Conservation (phyloP, 2,113 vertebrate genomes). For the Lipotes vexillifer region DNA sequence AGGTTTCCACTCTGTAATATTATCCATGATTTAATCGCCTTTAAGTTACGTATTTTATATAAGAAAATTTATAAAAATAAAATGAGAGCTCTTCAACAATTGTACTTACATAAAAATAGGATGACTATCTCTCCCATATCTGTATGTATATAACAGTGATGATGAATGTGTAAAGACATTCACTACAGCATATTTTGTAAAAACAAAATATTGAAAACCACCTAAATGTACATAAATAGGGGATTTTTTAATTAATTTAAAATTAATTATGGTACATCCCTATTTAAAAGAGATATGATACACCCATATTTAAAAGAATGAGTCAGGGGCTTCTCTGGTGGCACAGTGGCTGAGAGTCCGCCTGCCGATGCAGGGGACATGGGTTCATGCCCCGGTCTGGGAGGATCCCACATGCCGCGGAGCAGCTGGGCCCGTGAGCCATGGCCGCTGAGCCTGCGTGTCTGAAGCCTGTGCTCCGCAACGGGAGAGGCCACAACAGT, state of each 20-base stretch:
- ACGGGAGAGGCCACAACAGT: no score
- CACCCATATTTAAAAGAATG: not conserved
- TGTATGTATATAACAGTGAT: not conserved
- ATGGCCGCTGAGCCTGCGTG: no score
- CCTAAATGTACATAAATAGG: not conserved
- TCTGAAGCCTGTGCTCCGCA: no score
- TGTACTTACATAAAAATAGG: not conserved
- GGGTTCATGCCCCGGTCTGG: no score
- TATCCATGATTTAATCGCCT: not conserved
- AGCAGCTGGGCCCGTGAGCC: no score
- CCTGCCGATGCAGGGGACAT: no score
- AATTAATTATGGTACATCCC: not conserved
- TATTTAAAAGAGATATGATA: no score
- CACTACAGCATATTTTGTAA: not conserved
- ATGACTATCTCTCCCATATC: not conserved
- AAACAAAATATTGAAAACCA: not conserved
- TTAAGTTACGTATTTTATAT: not conserved
- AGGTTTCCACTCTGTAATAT: not conserved
- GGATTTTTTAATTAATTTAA: not conserved
- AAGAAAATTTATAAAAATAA: not conserved
- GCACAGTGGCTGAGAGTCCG: no score
- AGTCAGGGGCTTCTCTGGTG: not conserved
- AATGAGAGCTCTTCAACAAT: not conserved
- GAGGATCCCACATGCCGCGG: no score
- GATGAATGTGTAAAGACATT: not conserved